A percentile compares a stretch with the other conserved stretches of the same genome.
Conservation (phyloP, 2,113 vertebrate genomes). For the Anarrhichthys ocellatus region DNA sequence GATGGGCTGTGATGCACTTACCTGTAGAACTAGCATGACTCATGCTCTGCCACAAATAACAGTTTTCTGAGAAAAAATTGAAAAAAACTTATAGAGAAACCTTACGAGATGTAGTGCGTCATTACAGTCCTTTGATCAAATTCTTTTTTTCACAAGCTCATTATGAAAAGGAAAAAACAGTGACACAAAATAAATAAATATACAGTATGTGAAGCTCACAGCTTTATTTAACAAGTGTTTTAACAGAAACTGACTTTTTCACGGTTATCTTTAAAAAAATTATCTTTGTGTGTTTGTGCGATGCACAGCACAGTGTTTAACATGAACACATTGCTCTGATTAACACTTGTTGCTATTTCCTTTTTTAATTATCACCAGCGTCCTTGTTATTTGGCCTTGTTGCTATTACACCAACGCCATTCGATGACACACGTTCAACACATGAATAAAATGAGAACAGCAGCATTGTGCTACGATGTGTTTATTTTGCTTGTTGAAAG, state of each 20-base stretch:
- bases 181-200: slow-evolving; percentile 27
- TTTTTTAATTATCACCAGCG: not conserved
- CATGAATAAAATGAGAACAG: not conserved
- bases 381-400: slow-evolving; percentile 6
- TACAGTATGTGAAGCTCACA: slow-evolving; percentile 1
- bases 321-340: not conserved
- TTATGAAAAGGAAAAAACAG: slow-evolving; percentile 39
- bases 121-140: slow-evolving; percentile 19
- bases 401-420: not conserved
- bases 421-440: not conserved
- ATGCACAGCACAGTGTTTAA: not conserved
- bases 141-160: slow-evolving; percentile 2
- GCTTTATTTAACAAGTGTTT: not conserved
- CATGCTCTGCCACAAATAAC: slow-evolving; percentile 3
- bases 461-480: not conserved
- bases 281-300: not conserved
- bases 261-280: not conserved
- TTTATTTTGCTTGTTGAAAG: not conserved
- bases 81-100: not conserved
- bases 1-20: slow-evolving; percentile 11
- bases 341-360: not conserved
- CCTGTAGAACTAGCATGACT: slow-evolving; percentile 37
- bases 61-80: not conserved
- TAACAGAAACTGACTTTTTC: not conserved
- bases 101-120: not conserved